Percentiles rank a stretch among this genome's conserved stretches.
These are phyloP conservation scores for Enteromius anoplus DNA, from an alignment of 2,797 vertebrate species.

Conservation along the genomic window DNA sequence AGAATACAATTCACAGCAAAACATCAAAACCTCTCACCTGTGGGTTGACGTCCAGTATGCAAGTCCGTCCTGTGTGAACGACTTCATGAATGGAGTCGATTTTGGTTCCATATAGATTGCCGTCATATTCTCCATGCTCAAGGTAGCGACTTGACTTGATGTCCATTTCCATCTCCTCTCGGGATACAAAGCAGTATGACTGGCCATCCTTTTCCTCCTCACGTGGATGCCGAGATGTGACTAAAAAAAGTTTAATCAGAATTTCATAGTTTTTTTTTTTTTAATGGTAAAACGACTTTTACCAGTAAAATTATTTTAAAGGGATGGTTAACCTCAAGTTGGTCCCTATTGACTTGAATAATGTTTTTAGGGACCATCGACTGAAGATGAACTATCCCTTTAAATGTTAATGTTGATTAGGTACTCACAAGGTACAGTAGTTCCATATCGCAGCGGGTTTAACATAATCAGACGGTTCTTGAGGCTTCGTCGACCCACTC, in stretches of 20 bases:
- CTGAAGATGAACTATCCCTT: neutral
- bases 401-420: neutral
- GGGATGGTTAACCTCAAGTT: neutral
- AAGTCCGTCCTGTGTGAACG: constrained; percentile 87
- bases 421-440: constrained; percentile 95
- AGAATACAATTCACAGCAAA: neutral
- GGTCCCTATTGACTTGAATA: neutral
- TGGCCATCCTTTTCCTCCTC: constrained; percentile 95
- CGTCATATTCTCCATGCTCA: constrained; percentile 97
- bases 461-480: constrained; percentile 96
- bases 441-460: constrained; percentile 92
- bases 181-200: constrained; percentile 91
- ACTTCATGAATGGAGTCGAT: constrained; percentile 97
- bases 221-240: constrained; percentile 91
- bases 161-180: constrained; percentile 90
- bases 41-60: constrained; percentile 97
- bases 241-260: constrained; percentile 65
- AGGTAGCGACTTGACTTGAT: constrained; percentile 92
- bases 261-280: too few relatives aligned
- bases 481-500: constrained; percentile 94
- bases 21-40: constrained; percentile 80
- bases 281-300: neutral
- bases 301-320: too few relatives aligned
- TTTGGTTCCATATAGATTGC: constrained; percentile 97
- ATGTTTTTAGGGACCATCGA: neutral